phyloP scores from a whole-genome alignment of 2,113 vertebrate species.

The Chauna torquata region DNA sequence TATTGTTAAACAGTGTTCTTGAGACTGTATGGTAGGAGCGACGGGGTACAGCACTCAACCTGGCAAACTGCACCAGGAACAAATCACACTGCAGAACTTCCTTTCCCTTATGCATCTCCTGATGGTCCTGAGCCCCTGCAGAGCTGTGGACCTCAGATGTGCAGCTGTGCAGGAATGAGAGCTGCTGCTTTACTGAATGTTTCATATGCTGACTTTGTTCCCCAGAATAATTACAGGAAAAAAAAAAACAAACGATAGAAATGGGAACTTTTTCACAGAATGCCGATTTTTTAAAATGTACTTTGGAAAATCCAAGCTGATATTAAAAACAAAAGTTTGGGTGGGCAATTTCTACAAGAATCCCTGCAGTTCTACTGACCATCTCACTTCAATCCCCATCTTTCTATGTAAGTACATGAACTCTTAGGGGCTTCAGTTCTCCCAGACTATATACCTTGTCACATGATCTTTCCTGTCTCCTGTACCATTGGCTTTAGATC shows the following conservation, averaged over 20 bases:
- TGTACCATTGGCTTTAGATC: neutral
- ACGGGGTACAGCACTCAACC: neutral
- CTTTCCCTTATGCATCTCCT: neutral
- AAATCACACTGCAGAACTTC: neutral
- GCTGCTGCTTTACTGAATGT: neutral
- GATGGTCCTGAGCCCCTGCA: neutral
- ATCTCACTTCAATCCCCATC: neutral
- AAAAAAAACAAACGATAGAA: neutral
- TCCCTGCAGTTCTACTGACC: neutral
- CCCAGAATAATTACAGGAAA: neutral
- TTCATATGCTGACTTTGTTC: neutral
- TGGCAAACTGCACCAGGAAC: neutral
- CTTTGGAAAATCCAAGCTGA: neutral
- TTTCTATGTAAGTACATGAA: neutral
- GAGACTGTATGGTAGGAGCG: neutral
- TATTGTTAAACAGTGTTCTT: neutral
- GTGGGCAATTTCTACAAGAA: neutral
- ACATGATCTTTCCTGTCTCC: neutral
- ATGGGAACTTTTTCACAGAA: neutral
- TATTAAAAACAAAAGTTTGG: neutral
- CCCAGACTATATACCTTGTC: rapidly evolving
- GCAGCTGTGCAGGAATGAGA: neutral
- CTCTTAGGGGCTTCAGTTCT: neutral
- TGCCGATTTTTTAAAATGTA: neutral
- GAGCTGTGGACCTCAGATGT: neutral